Base-by-base conservation (phyloP, 1,140 invertebrate genomes). In the Phenacoccus solenopsis region DNA sequence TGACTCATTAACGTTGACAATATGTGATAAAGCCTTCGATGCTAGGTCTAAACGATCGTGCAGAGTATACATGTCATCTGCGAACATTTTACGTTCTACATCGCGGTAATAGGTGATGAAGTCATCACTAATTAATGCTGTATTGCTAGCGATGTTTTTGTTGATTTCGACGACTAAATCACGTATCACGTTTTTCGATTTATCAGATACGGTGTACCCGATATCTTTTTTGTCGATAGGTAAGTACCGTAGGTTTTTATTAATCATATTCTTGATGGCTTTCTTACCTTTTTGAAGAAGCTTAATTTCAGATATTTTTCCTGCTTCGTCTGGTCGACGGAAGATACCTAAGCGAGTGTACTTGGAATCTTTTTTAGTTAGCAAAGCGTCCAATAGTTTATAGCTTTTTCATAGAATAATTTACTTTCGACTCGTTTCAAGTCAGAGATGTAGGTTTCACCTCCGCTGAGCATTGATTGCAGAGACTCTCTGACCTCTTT, bases 311-410 rank as follows among this genome's bases (percentile, higher is more conserved):
- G n/a, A 30, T 1, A 69, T 9, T n/a, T 27, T 27, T 20, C 68
- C 68, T 3, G 10, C 20, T 20, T 7, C 1, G 24, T 69, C 32
- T 7, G 28, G 28, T 22, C 32, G 30, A 20, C 68, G 30, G 24
- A 69, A 69, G 24, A 69, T 38, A n/a, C 10, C 68, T n/a, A n/a
- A n/a, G n/a, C n/a, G n/a, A n/a, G n/a, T n/a, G n/a, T n/a, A n/a
- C 16, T n/a, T 49, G n/a, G 67, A 20, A 24, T n/a, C 28, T n/a
- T 71, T 38, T 30, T 68, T 68, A 0, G 22, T 16, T 0, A 73
- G 56, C 20, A 73, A 28, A 12, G 49, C 32, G 9, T 73, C 71
- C 16, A 73, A 4, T 7, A 73, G 68, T 69, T 72, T 57, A 72
- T 57, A 25, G 20, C 1, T 10, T 27, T 32, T 5, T n/a, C n/a